A percentile compares a stretch with the other conserved stretches of the same genome.
Evolutionary conservation across 1,140 invertebrate species (phyloP).

Genomic region (Drosophila sp.): DNA sequence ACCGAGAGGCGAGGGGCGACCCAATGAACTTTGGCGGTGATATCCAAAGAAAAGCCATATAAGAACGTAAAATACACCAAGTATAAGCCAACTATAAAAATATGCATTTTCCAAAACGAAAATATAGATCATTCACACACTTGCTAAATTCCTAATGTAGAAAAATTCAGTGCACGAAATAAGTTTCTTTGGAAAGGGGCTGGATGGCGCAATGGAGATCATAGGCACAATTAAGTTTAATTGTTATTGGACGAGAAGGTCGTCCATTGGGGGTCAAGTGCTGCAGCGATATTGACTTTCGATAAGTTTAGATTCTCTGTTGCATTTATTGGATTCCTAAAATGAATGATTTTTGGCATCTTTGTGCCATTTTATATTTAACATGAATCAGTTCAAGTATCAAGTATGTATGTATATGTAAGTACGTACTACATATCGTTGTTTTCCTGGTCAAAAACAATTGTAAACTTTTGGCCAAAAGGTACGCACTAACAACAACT

Average conservation of each 20-base stretch:
- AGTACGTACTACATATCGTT: slow-evolving; percentile 31
- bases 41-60: too few species aligned
- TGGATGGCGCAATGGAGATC: slow-evolving; percentile 3
- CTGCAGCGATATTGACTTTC: slow-evolving; percentile 4
- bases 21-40: neutral
- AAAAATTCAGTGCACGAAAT: neutral
- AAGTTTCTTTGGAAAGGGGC: neutral
- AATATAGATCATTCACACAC: too few species aligned
- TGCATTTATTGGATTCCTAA: neutral
- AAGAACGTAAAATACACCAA: too few species aligned
- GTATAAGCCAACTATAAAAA: too few species aligned
- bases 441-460: slow-evolving; percentile 29
- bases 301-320: slow-evolving; percentile 22
- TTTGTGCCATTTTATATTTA: slow-evolving; percentile 6
- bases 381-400: neutral
- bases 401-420: slow-evolving; percentile 1
- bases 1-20: neutral
- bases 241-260: slow-evolving; percentile 43
- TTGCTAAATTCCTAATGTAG: slow-evolving; percentile 4
- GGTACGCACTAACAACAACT: slow-evolving; percentile 26
- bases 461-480: slow-evolving; percentile 41
- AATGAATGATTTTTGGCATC: slow-evolving; percentile 21
- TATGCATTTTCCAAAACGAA: too few species aligned
- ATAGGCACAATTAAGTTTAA: slow-evolving; percentile 52
- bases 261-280: slow-evolving; percentile 56